Evolutionary conservation across 2,888 invertebrate species (phyloP).

Genomic region (Fragum sueziense): DNA sequence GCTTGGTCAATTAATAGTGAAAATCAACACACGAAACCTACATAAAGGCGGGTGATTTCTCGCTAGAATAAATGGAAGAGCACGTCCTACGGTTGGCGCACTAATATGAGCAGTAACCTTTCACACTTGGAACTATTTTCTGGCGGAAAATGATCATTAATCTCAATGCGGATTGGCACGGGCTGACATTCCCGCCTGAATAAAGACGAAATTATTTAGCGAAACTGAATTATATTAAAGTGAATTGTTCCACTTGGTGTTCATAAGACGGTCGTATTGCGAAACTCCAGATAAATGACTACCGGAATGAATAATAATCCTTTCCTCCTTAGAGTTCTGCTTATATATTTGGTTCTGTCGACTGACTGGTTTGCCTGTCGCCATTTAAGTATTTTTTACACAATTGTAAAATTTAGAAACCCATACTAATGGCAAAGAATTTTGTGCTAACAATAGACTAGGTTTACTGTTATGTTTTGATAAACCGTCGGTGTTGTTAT

Average conservation of each 20-base stretch:
- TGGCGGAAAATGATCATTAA: slow-evolving; percentile 52
- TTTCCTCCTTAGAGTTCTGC: not conserved
- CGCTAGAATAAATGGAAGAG: slow-evolving; percentile 57
- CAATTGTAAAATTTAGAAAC: too few relatives aligned
- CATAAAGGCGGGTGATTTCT: slow-evolving; percentile 60
- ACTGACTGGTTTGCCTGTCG: not conserved
- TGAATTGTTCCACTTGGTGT: slow-evolving; percentile 56
- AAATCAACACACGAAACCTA: slow-evolving; percentile 40
- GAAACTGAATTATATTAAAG: slow-evolving; percentile 64
- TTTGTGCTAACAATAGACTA: too few relatives aligned
- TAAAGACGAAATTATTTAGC: slow-evolving; percentile 58
- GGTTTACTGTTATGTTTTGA: too few relatives aligned
- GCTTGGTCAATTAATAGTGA: slow-evolving; percentile 61
- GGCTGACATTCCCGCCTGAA: slow-evolving; percentile 43
- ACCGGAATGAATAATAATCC: slow-evolving; percentile 5
- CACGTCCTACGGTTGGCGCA: slow-evolving; percentile 54
- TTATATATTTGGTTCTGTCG: not conserved
- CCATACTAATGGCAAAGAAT: too few relatives aligned
- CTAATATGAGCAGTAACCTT: slow-evolving; percentile 54
- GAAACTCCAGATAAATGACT: slow-evolving; percentile 45
- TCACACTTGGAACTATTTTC: slow-evolving; percentile 55
- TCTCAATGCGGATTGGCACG: slow-evolving; percentile 53
- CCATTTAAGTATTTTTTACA: too few relatives aligned
- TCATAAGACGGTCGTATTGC: slow-evolving; percentile 52
- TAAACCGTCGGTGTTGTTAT: too few relatives aligned